phyloP scores from a whole-genome alignment of 2,888 invertebrate species.

The Corbicula japonica region DNA sequence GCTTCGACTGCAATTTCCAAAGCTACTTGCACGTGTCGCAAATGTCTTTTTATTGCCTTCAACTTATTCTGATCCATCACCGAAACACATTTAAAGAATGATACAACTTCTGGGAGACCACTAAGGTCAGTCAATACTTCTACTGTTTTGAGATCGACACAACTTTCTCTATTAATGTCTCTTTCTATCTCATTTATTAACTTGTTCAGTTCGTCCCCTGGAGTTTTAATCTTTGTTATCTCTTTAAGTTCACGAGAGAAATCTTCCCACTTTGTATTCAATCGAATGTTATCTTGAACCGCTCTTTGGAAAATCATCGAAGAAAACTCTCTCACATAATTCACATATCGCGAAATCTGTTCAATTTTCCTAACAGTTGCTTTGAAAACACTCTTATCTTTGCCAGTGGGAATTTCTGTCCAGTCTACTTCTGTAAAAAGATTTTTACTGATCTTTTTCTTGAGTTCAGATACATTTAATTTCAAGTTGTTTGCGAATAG shows the following conservation, averaged over 20 bases:
- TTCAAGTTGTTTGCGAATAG: background rate
- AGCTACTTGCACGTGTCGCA: background rate
- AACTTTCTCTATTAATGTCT: too few species aligned
- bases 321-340: background rate
- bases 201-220: too few species aligned
- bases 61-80: background rate
- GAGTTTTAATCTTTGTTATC: too few species aligned
- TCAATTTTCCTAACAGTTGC: background rate
- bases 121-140: too few species aligned
- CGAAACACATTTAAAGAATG: background rate
- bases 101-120: background rate
- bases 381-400: background rate
- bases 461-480: background rate
- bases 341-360: background rate
- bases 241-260: too few species aligned
- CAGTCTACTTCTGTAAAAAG: background rate
- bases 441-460: background rate
- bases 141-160: too few species aligned
- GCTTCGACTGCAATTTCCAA: background rate
- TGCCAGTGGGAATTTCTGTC: background rate
- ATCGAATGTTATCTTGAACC: too few species aligned
- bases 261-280: too few species aligned
- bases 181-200: too few species aligned
- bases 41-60: background rate
- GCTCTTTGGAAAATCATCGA: background rate